Evolutionary conservation across 2,113 vertebrate species (phyloP).

Genomic region (Globicephala melas): DNA sequence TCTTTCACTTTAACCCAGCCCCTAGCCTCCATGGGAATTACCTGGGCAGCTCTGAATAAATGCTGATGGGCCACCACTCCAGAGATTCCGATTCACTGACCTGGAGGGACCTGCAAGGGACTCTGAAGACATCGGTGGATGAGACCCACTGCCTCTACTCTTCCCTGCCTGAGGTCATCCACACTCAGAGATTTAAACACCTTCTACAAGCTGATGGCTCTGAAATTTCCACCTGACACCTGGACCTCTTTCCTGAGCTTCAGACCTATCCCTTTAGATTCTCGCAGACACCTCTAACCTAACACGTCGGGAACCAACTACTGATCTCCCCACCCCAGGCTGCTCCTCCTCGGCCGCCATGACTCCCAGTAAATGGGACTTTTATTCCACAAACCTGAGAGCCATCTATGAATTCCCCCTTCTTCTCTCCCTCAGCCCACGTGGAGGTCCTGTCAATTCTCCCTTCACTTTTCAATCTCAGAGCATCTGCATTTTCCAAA

Average conservation of each 20-base stretch:
- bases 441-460: not conserved
- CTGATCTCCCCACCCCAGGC: not conserved
- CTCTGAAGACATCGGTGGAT: accelerated
- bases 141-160: not conserved
- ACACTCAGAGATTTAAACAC: not conserved
- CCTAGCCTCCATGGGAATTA: not conserved
- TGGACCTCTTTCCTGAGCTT: not conserved
- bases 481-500: not conserved
- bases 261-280: not conserved
- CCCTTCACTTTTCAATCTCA: not conserved
- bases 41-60: not conserved
- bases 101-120: not conserved
- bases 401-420: not conserved
- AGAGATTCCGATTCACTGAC: not conserved
- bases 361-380: not conserved
- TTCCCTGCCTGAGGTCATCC: not conserved
- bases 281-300: not conserved
- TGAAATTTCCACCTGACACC: not conserved
- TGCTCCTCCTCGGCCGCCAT: not conserved
- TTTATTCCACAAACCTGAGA: not conserved
- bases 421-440: not conserved
- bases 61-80: not conserved
- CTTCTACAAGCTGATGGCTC: not conserved
- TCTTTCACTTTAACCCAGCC: not conserved
- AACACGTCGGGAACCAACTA: not conserved